Conservation (phyloP, 1,140 invertebrate genomes). For the Trissolcus basalis region DNA sequence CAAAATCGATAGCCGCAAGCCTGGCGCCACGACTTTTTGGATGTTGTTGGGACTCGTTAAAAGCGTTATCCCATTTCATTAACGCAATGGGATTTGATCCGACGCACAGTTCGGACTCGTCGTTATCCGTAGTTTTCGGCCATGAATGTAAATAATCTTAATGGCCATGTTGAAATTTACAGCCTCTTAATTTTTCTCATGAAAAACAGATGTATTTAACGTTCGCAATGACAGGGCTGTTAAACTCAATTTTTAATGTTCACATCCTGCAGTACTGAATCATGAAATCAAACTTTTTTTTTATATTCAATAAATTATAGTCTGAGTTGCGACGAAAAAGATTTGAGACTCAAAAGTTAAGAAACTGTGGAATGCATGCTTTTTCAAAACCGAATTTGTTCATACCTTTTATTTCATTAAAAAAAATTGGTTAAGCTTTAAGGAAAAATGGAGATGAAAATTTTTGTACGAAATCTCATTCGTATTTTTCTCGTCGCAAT, state of each 20-base stretch:
- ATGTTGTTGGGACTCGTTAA: conserved; percentile 5
- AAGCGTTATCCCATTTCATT: conserved; percentile 17
- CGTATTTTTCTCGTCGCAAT: too few species aligned
- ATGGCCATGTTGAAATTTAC: conserved; percentile 10
- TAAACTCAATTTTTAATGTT: conserved; percentile 2
- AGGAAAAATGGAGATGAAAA: neutral
- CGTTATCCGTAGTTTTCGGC: neutral
- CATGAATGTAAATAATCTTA: conserved; percentile 22
- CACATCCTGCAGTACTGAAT: neutral
- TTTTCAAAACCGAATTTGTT: too few species aligned
- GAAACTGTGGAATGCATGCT: too few species aligned
- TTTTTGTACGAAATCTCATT: too few species aligned
- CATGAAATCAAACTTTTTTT: neutral
- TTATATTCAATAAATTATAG: too few species aligned
- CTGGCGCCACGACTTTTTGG: conserved; percentile 4
- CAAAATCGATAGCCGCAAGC: conserved; percentile 8
- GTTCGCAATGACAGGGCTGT: neutral
- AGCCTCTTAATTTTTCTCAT: conserved; percentile 5
- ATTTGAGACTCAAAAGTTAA: too few species aligned
- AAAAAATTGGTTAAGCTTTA: neutral
- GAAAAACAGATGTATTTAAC: conserved; percentile 11
- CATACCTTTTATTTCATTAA: too few species aligned
- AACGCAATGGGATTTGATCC: conserved; percentile 4
- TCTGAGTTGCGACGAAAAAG: too few species aligned
- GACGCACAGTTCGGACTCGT: neutral